A percentile compares a stretch with the other conserved stretches of the same genome.
Conservation (phyloP, 2,113 vertebrate species). For the Equus quagga region DNA sequence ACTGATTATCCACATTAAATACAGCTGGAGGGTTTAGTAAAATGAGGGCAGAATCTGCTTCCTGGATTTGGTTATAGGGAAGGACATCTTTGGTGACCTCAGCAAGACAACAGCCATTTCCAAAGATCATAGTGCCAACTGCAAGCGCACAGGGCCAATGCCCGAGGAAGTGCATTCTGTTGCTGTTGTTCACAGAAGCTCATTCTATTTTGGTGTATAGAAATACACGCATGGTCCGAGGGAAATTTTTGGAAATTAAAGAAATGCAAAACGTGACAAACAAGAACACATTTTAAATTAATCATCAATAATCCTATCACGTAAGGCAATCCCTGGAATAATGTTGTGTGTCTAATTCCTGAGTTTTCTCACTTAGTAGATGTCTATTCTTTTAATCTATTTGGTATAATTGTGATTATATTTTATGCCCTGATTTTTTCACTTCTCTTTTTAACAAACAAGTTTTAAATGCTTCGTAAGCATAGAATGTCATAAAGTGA, state of each 20-base stretch:
- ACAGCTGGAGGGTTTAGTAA: neutral
- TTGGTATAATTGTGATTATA: neutral
- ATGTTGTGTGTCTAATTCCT: neutral
- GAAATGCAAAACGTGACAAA: neutral
- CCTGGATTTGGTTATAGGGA: neutral
- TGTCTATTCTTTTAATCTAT: neutral
- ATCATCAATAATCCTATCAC: neutral
- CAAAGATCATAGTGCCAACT: accelerated
- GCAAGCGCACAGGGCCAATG: accelerated
- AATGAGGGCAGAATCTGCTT: neutral
- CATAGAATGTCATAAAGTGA: neutral
- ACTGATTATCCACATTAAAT: neutral
- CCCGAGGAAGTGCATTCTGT: neutral
- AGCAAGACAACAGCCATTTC: neutral
- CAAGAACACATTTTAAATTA: neutral
- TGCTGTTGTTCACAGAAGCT: neutral
- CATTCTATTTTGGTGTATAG: neutral
- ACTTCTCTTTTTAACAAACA: slow-evolving; percentile 6
- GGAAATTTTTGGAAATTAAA: neutral
- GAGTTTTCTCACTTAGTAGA: neutral
- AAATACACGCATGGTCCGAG: neutral
- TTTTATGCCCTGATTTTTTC: neutral
- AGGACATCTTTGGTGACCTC: neutral
- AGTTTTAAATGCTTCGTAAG: neutral
- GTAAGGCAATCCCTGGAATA: neutral